Conservation (phyloP, 2,113 vertebrate genomes). For the Ploceus nigricollis region DNA sequence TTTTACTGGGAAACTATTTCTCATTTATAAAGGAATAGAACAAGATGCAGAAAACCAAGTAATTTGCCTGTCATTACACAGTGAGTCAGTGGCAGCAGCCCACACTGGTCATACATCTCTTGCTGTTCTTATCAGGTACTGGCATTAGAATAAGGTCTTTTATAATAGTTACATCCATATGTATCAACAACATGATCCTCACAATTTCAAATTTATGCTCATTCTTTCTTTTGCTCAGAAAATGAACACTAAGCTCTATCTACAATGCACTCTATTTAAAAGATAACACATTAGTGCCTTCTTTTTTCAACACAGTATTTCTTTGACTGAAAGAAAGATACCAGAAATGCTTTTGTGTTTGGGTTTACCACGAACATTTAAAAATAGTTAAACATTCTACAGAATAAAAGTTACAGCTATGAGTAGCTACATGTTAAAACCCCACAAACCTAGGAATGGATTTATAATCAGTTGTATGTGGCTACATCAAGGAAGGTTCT, state of each 20-base stretch:
- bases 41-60: constrained; percentile 45
- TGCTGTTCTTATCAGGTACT: constrained; percentile 50
- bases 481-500: not conserved
- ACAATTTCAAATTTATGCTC: not conserved
- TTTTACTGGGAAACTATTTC: constrained; percentile 52
- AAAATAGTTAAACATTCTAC: not conserved
- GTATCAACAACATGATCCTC: constrained; percentile 27
- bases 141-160: constrained; percentile 36
- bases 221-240: not conserved
- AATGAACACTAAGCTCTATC: constrained; percentile 7
- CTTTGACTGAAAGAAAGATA: not conserved
- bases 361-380: not conserved
- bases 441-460: not conserved
- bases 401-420: not conserved
- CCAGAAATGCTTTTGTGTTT: not conserved
- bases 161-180: constrained; percentile 29
- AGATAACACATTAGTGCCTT: not conserved
- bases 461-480: not conserved
- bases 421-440: not conserved
- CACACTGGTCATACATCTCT: constrained; percentile 63
- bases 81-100: constrained; percentile 65
- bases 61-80: constrained; percentile 65
- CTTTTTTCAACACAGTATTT: not conserved
- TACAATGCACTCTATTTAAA: not conserved
- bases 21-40: constrained; percentile 50